These are phyloP conservation scores for Conistra vaccinii DNA, from an alignment of 2,888 invertebrate species.

Conservation along the genomic window DNA sequence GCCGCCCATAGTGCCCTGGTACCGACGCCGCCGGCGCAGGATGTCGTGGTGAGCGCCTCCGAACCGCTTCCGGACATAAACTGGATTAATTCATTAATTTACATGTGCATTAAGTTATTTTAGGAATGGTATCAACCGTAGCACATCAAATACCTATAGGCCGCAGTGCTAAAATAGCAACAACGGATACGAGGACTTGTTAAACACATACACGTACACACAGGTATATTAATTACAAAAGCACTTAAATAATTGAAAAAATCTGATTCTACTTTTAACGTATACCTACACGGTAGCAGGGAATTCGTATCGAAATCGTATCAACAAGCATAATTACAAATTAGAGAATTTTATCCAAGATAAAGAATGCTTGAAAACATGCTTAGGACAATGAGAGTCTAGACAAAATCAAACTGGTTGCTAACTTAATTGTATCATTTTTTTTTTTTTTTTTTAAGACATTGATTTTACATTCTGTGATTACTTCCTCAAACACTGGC, in stretches of 20 bases:
- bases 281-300: too few species aligned
- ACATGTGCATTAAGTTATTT: conserved; percentile 30
- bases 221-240: background rate
- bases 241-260: background rate
- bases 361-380: too few species aligned
- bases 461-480: too few species aligned
- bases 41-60: conserved; percentile 33
- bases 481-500: too few species aligned
- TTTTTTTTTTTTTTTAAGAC: too few species aligned
- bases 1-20: background rate
- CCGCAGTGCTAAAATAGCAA: background rate
- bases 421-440: too few species aligned
- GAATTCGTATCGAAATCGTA: too few species aligned
- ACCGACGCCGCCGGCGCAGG: conserved; percentile 35
- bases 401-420: too few species aligned
- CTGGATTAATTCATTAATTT: conserved; percentile 27
- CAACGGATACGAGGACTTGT: background rate
- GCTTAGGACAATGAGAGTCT: too few species aligned
- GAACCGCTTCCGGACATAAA: conserved; percentile 49
- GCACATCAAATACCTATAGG: background rate
- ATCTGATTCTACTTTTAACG: background rate
- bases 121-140: background rate
- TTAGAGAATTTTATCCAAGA: too few species aligned
- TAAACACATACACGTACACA: too few species aligned
- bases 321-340: too few species aligned